Evolutionary conservation across 2,113 vertebrate genomes (phyloP).

Genomic region (Notothenia coriiceps): DNA sequence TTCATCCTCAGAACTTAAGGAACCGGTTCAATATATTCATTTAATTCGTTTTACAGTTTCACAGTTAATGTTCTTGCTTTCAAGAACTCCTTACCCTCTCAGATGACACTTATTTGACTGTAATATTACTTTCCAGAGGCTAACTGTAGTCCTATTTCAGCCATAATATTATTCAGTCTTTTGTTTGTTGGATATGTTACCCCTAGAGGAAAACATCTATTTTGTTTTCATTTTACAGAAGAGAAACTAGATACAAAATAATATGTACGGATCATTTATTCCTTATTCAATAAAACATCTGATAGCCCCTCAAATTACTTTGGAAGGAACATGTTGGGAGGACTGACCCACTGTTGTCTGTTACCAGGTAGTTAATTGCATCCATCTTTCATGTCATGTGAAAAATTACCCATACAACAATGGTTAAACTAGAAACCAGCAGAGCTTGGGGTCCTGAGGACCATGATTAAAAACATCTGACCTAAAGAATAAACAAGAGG

Average conservation of each 20-base stretch:
- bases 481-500: constrained; percentile 69
- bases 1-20: neutral
- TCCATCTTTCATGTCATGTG: constrained; percentile 53
- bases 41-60: neutral
- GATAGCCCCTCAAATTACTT: constrained; percentile 14
- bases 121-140: neutral
- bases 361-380: constrained; percentile 51
- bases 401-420: constrained; percentile 48
- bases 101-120: neutral
- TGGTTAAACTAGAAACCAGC: constrained; percentile 59
- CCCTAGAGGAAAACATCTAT: neutral
- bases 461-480: constrained; percentile 61
- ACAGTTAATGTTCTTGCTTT: neutral
- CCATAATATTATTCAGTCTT: neutral
- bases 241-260: neutral
- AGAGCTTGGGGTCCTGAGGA: constrained; percentile 49
- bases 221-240: neutral
- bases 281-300: constrained; percentile 42
- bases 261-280: constrained; percentile 4
- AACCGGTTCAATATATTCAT: neutral
- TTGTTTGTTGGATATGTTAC: constrained; percentile 12
- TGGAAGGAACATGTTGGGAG: constrained; percentile 7
- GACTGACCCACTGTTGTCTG: constrained; percentile 41
- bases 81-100: constrained; percentile 1
- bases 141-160: neutral